Percentiles rank a stretch among this genome's conserved stretches.
Evolutionary conservation across 2,888 invertebrate species (phyloP).

Genomic region (Diaprepes abbreviatus): DNA sequence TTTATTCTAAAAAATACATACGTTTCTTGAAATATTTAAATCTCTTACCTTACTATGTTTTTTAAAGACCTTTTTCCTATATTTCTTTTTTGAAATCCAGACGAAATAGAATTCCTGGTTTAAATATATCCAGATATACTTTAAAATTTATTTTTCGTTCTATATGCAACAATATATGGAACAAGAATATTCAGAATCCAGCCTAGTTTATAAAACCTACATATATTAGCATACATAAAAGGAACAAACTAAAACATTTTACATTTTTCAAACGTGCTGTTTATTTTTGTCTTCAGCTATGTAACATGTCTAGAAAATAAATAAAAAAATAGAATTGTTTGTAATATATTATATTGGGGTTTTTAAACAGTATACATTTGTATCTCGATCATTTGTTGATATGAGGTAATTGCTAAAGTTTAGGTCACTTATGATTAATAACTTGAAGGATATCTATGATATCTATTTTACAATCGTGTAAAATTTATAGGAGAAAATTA

Average conservation of each 20-base stretch:
- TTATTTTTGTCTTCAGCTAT: background rate
- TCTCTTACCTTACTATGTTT: background rate
- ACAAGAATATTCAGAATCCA: background rate
- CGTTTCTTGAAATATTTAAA: background rate
- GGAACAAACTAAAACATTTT: background rate
- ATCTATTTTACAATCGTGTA: no score
- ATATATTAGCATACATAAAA: background rate
- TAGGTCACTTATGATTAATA: no score
- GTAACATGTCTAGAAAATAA: background rate
- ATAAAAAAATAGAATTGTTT: no score
- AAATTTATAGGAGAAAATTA: no score
- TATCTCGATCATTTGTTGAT: no score
- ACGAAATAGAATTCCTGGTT: slow-evolving; percentile 2
- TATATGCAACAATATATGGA: slow-evolving; percentile 35
- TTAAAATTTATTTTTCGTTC: slow-evolving; percentile 38
- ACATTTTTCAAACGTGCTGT: background rate
- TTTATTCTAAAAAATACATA: no score
- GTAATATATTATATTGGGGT: no score
- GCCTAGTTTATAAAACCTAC: slow-evolving; percentile 13
- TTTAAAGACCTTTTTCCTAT: background rate
- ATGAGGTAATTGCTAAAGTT: no score
- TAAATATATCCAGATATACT: slow-evolving; percentile 16
- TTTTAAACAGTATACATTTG: no score
- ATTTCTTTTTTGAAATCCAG: slow-evolving; percentile 3
- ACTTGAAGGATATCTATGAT: no score